These are phyloP conservation scores for Anastrepha ludens DNA, from an alignment of 1,140 invertebrate genomes.

Conservation along the genomic window DNA sequence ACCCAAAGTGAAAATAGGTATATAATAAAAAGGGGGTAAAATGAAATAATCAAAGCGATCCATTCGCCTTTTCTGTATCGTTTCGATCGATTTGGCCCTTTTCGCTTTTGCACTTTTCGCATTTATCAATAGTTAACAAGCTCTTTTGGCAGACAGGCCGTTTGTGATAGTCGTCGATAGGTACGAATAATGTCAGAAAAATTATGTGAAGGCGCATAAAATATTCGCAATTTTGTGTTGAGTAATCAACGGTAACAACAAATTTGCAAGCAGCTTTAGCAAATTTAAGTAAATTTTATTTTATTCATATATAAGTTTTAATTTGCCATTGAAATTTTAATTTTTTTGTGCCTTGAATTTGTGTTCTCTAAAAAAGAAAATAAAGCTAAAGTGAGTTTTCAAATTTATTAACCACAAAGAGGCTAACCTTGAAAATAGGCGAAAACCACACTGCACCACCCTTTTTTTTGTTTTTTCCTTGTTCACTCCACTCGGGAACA, in stretches of 20 bases:
- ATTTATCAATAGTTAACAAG: slow-evolving; percentile 38
- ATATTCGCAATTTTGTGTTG: slow-evolving; percentile 24
- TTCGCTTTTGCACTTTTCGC: slow-evolving; percentile 23
- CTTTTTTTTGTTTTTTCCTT: too few relatives aligned
- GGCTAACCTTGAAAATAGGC: slow-evolving; percentile 55
- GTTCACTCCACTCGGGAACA: too few relatives aligned
- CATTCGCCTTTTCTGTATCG: background rate
- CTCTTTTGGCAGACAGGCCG: slow-evolving; percentile 4
- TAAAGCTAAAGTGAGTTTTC: background rate
- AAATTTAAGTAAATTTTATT: background rate
- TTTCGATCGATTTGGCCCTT: background rate
- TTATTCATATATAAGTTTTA: background rate
- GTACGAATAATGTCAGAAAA: slow-evolving; percentile 1
- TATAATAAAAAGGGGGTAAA: background rate
- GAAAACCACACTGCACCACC: slow-evolving; percentile 30
- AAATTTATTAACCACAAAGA: slow-evolving; percentile 27
- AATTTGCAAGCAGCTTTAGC: background rate
- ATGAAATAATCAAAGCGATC: background rate
- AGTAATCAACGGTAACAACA: background rate
- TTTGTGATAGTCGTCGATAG: slow-evolving; percentile 14
- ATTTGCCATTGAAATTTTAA: background rate
- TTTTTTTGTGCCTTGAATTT: background rate
- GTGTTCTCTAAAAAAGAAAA: background rate
- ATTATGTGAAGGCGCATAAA: background rate
- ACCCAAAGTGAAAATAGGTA: background rate